Base-by-base conservation (phyloP, 2,888 invertebrate species). In the Drosophila atripex region DNA sequence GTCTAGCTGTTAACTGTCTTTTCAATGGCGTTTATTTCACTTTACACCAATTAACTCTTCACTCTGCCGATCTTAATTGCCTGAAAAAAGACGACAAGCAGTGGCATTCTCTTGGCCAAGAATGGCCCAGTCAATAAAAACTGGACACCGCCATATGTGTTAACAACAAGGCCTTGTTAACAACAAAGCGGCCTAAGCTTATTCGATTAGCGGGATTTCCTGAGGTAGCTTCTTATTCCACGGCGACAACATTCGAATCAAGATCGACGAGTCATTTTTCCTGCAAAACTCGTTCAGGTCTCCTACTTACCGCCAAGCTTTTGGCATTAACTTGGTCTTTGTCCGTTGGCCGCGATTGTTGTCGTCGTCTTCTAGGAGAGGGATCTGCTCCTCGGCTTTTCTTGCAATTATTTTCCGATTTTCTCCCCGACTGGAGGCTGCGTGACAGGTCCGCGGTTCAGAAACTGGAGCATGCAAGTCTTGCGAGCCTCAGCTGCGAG, bases 371-470 rank as follows among this genome's bases (percentile, higher is more conserved):
- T 61, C 83, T 58, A 79, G 77, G 57, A 80, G 59, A 80, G 84
- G 77, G 73, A 84, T 87, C 86, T 82, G 18, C 43, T 18, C 21
- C 21, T 18, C 56, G 70, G 72, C 58, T 77, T 79, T 78, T 77
- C 75, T 71, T 72, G 86, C 85, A 85, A 85, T 88, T 88, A 88
- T 86, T 86, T 85, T 86, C 75, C 32, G 76, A 86, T 80, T 86
- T 88, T 88, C 86, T 84, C 88, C 86, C 60, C 86, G 61, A 56
- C 57, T 30, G 25, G 39, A 39, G 49, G 65, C 75, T 83, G 79
- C 89, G 86, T 89, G 89, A 82, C 89, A 90, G 89, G 89, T 89
- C 83, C 77, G 71, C 72, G 82, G 79, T 72, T 85, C 75, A 76
- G 69, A 89, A 90, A 88, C 84, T 89, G 57, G 89, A 89, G 78